These are phyloP conservation scores for Ephialtes manifestator DNA, from an alignment of 2,888 invertebrate genomes.

Conservation along the genomic window DNA sequence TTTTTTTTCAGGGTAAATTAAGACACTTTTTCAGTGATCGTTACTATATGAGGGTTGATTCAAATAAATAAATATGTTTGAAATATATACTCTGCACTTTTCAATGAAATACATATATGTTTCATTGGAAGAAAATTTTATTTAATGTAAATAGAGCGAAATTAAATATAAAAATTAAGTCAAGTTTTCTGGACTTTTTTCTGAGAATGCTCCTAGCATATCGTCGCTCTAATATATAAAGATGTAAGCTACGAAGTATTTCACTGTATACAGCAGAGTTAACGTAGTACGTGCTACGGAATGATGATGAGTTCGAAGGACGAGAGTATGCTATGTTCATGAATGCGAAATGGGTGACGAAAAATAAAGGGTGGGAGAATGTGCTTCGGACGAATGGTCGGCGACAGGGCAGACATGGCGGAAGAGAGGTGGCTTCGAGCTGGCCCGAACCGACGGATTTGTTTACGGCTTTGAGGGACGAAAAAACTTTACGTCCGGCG, in stretches of 20 bases:
- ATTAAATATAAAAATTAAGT: no score
- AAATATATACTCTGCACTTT: no score
- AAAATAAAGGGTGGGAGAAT: conserved; percentile 53
- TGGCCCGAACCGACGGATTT: conserved; percentile 62
- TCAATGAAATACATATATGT: no score
- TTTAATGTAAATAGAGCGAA: no score
- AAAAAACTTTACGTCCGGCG: conserved; percentile 63
- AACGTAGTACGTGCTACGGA: conserved; percentile 34
- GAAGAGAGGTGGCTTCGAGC: conserved; percentile 32
- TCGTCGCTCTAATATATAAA: not conserved
- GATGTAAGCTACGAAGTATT: not conserved
- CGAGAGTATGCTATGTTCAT: conserved; percentile 29
- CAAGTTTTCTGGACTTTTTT: no score
- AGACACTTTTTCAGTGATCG: no score
- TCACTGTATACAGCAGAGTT: conserved; percentile 18
- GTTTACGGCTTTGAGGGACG: conserved; percentile 70
- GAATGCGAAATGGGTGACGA: conserved; percentile 43
- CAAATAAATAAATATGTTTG: no score
- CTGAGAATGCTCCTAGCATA: not conserved
- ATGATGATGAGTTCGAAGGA: conserved; percentile 31
- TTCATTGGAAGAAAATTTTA: no score
- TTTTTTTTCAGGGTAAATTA: no score
- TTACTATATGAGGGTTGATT: no score
- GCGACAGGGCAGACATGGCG: conserved; percentile 59
- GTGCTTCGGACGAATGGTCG: conserved; percentile 60